Base-by-base conservation (phyloP, 2,797 vertebrate genomes). In the Dromococcyx pavoninus region DNA sequence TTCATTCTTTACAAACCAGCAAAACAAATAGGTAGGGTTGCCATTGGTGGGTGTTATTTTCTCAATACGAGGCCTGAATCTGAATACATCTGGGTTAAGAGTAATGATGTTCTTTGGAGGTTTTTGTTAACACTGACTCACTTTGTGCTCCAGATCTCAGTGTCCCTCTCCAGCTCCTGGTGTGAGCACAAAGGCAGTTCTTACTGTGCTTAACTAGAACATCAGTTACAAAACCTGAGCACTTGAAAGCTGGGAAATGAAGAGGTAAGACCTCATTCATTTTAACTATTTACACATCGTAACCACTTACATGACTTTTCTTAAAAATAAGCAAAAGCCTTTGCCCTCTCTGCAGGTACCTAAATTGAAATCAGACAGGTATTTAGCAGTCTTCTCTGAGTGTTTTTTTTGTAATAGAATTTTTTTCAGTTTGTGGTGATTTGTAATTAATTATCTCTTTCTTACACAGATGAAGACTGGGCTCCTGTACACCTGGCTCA, bases 1-100 rank as follows among this genome's bases (percentile, higher is more conserved):
- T 51, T 53, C 53, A 14, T 33, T 48, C 64, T 17, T 0, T 17
- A 35, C 44, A 21, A 60, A 33, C 13, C 33, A 82, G 46, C 39
- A 46, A 43, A 39, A 14, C 25, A 25, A 25, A 35, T 2, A 62
- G 37, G 53, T 35, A 30, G 57, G 44, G 58, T 7, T 62, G 70
- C 35, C 5, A 2, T 16, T 9, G 39, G 18, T 1, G 9, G 53
- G 10, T 18, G 35, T 32, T 17, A 0, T 74, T 79, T 61, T 80
- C 79, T 64, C 2, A 0, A 27, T 18, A 15, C 0, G 0, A 32
- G 12, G 12, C 53, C 53, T n/a, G 17, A 18, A 44, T 35, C 35
- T 35, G 75, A 61, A 10, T 41, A 32, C 25, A 1, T 6, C 70
- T 39, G 50, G 18, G 33, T 66, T 43, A 13, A 78, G 46, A n/a